A percentile compares a stretch with the other conserved stretches of the same genome.
These are phyloP conservation scores for Crocuta crocuta DNA, from an alignment of 2,113 vertebrate species.

Conservation along the genomic window DNA sequence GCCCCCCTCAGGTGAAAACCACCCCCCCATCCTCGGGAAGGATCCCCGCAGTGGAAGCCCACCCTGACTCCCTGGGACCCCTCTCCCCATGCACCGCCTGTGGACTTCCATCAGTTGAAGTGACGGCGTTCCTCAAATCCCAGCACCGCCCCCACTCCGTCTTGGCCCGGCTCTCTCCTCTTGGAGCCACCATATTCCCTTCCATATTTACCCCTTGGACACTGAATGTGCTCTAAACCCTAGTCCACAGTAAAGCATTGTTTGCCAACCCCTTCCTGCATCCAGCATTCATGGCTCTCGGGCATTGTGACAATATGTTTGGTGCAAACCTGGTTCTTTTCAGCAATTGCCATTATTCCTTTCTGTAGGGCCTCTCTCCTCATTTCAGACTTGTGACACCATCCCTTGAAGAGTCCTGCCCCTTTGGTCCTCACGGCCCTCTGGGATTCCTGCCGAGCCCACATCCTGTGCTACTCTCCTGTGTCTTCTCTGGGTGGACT, in stretches of 20 bases:
- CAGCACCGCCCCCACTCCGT: too few species aligned
- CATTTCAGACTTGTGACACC: fast-evolving
- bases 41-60: neutral
- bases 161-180: neutral
- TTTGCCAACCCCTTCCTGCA: neutral
- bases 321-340: neutral
- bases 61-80: fast-evolving
- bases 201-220: too few species aligned
- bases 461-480: neutral
- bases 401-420: fast-evolving
- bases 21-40: neutral
- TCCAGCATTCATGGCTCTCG: neutral
- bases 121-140: neutral
- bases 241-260: neutral
- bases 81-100: neutral
- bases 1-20: neutral
- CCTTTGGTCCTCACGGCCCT: neutral
- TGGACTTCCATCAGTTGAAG: neutral
- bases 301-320: neutral
- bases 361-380: neutral
- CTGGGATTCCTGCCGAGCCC: neutral
- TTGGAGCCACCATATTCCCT: neutral
- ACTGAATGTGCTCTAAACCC: neutral
- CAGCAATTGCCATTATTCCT: neutral
- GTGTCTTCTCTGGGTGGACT: neutral